Evolutionary conservation across 2,797 vertebrate species (phyloP).

Genomic region (Astyanax mexicanus): DNA sequence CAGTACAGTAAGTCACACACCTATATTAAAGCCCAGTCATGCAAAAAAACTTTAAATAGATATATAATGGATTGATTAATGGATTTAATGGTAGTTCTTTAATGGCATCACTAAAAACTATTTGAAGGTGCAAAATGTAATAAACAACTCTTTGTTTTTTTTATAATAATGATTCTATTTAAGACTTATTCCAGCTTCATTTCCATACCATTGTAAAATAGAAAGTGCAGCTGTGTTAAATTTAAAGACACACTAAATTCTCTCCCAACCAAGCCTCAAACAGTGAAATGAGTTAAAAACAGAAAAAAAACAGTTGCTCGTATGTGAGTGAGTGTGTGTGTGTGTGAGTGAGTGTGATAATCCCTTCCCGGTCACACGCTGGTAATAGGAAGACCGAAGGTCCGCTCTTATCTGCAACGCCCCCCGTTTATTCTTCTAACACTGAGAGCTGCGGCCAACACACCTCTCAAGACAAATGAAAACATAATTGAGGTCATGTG

Average conservation of each 20-base stretch:
- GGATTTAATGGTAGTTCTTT: no score
- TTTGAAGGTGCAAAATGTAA: neutral
- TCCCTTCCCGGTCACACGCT: conserved; percentile 50
- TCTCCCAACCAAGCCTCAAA: conserved; percentile 8
- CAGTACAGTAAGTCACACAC: no score
- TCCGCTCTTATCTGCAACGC: conserved; percentile 60
- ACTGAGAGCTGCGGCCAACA: conserved; percentile 39
- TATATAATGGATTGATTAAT: no score
- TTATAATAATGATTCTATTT: no score
- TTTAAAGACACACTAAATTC: neutral
- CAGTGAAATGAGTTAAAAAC: conserved; percentile 16
- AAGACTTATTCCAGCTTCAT: neutral
- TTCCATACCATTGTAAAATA: neutral
- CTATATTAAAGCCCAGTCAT: no score
- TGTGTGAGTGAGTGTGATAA: conserved; percentile 33
- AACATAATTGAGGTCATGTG: conserved; percentile 39
- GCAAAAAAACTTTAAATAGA: no score
- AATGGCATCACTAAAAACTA: no score
- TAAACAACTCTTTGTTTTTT: no score
- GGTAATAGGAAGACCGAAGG: conserved; percentile 58
- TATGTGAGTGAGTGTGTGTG: conserved; percentile 19
- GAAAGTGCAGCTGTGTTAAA: neutral
- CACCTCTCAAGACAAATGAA: conserved; percentile 45
- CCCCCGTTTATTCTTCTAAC: conserved; percentile 28
- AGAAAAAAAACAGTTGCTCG: conserved; percentile 6